A percentile compares a stretch with the other conserved stretches of the same genome.
phyloP scores from a whole-genome alignment of 2,113 vertebrate species.

The Daubentonia madagascariensis region DNA sequence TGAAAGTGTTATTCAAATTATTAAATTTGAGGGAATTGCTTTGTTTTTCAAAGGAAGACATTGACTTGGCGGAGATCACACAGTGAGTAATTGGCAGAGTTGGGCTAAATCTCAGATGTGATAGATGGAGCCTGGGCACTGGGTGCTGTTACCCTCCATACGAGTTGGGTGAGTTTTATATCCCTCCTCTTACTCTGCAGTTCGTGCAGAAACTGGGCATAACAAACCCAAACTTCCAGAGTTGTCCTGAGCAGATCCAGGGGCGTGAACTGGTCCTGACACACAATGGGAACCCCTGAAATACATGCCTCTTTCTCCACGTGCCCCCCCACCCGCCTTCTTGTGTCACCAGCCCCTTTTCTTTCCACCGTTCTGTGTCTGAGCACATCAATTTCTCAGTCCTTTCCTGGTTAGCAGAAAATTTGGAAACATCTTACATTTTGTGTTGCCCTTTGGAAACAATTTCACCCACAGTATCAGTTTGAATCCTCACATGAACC shows the following conservation, averaged over 20 bases:
- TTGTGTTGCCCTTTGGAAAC: constrained; percentile 18
- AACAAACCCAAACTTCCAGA: neutral
- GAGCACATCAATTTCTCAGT: neutral
- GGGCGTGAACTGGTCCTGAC: neutral
- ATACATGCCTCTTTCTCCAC: neutral
- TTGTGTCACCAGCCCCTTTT: neutral
- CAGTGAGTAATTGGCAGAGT: neutral
- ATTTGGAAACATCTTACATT: neutral
- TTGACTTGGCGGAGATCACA: neutral
- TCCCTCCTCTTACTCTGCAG: neutral
- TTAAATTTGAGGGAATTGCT: neutral
- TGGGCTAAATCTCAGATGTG: neutral
- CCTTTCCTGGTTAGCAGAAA: neutral
- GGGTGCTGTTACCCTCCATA: neutral
- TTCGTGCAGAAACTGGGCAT: neutral
- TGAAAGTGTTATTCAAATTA: neutral
- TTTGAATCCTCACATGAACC: neutral
- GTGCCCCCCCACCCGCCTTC: neutral
- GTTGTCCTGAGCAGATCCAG: neutral
- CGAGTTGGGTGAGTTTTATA: neutral
- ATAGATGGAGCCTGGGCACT: neutral
- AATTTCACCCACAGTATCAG: neutral
- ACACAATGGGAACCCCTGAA: accelerated
- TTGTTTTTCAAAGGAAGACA: constrained; percentile 8
- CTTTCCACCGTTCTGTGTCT: neutral